Evolutionary conservation across 2,888 invertebrate species (phyloP).

Genomic region (Aethes cnicana): DNA sequence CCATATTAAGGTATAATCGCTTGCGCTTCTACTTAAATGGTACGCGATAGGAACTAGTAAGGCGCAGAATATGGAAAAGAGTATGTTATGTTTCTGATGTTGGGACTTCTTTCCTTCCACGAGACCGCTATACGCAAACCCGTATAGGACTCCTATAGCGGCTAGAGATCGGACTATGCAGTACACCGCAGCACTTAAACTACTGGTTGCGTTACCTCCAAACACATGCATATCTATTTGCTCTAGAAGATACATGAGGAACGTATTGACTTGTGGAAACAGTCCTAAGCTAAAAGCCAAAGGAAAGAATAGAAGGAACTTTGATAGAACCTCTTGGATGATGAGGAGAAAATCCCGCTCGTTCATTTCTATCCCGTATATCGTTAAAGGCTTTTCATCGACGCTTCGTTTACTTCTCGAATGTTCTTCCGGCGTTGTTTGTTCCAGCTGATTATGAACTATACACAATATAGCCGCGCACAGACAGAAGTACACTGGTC

Average conservation of each 20-base stretch:
- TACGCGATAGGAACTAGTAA: constrained; percentile 94
- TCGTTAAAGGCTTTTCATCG: constrained; percentile 60
- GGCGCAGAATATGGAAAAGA: constrained; percentile 97
- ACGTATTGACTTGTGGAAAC: constrained; percentile 98
- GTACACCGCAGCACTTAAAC: constrained; percentile 91
- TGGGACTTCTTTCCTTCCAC: constrained; percentile 92
- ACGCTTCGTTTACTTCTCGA: constrained; percentile 55
- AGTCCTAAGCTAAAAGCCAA: constrained; percentile 96
- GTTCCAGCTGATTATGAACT: constrained; percentile 67
- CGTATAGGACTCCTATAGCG: constrained; percentile 90
- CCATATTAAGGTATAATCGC: constrained; percentile 95
- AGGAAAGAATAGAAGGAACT: constrained; percentile 94
- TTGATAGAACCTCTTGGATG: constrained; percentile 88
- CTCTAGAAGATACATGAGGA: constrained; percentile 97
- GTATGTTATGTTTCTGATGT: constrained; percentile 85
- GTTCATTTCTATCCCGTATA: constrained; percentile 74
- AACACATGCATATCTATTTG: constrained; percentile 96
- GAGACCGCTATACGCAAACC: constrained; percentile 93
- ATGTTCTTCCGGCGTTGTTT: constrained; percentile 47
- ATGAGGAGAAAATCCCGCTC: constrained; percentile 84
- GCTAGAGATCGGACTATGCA: constrained; percentile 90
- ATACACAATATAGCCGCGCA: constrained; percentile 84
- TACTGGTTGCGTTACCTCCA: constrained; percentile 93
- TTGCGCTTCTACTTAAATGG: constrained; percentile 95
- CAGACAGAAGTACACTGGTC: constrained; percentile 96